These are phyloP conservation scores for Ceratina japonica DNA, from an alignment of 1,140 invertebrate genomes.

Conservation along the genomic window DNA sequence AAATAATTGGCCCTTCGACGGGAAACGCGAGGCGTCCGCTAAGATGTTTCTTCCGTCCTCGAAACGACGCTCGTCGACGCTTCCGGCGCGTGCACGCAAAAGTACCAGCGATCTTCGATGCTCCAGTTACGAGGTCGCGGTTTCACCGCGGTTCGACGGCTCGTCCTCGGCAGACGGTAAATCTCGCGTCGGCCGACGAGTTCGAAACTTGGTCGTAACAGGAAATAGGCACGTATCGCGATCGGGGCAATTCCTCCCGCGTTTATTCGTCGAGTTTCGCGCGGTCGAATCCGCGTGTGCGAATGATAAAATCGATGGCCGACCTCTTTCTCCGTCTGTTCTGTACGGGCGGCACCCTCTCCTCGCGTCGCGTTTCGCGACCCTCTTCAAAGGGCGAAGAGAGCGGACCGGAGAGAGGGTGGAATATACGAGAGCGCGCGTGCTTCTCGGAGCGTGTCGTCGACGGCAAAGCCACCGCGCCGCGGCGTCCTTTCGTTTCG, in stretches of 20 bases:
- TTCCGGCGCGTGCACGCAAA: no score
- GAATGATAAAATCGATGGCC: slow-evolving; percentile 64
- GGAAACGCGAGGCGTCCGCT: no score
- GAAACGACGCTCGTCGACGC: no score
- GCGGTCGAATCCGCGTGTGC: slow-evolving; percentile 36
- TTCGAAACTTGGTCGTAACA: no score
- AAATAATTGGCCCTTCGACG: no score
- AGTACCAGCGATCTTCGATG: no score
- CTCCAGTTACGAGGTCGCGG: no score
- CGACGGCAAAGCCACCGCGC: not conserved
- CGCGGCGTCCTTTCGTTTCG: not conserved
- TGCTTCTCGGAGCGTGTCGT: slow-evolving; percentile 29
- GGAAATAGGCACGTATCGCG: no score
- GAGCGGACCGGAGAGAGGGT: slow-evolving; percentile 35
- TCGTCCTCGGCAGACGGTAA: no score
- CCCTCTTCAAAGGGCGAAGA: slow-evolving; percentile 53
- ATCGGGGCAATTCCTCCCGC: slow-evolving; percentile 1
- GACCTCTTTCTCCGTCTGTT: not conserved
- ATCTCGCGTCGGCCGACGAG: no score
- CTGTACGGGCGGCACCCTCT: not conserved
- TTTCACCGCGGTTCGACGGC: no score
- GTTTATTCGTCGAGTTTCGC: slow-evolving; percentile 3
- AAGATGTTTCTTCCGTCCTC: no score
- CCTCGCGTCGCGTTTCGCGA: slow-evolving; percentile 43
- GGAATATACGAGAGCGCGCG: slow-evolving; percentile 49